Percentiles rank a stretch among this genome's conserved stretches.
Conservation (phyloP, 2,113 vertebrate genomes). For the Corythoichthys intestinalis region DNA sequence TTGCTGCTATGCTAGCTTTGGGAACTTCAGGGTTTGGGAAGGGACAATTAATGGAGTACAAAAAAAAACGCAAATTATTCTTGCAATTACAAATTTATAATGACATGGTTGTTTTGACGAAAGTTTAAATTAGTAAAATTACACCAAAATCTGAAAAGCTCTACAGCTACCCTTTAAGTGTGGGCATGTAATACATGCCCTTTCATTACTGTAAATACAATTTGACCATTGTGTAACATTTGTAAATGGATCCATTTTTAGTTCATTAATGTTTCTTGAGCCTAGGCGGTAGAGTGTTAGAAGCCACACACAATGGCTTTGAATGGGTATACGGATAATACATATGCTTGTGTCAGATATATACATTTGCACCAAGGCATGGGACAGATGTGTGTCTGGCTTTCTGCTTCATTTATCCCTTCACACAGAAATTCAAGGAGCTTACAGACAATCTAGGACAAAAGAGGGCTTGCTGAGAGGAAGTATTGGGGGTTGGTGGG, state of each 20-base stretch:
- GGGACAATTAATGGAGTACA: too few species aligned
- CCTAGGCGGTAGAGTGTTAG: conserved; percentile 9
- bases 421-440: conserved; percentile 40
- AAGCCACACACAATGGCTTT: conserved; percentile 21
- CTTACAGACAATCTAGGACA: conserved; percentile 57
- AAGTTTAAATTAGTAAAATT: too few species aligned
- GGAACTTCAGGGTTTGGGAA: too few species aligned
- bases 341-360: too few species aligned
- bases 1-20: too few species aligned
- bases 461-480: conserved; percentile 35
- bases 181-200: not conserved
- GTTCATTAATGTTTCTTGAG: conserved; percentile 18
- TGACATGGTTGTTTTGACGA: too few species aligned
- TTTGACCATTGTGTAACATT: not conserved
- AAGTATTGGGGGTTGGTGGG: conserved; percentile 1
- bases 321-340: conserved; percentile 29
- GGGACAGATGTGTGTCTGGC: conserved; percentile 56
- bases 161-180: too few species aligned
- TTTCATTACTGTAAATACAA: conserved; percentile 5
- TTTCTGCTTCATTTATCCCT: conserved; percentile 36
- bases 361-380: conserved; percentile 35
- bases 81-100: too few species aligned
- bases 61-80: too few species aligned
- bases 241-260: conserved; percentile 19
- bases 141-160: too few species aligned